Evolutionary conservation across 2,113 vertebrate species (phyloP), one percentile per base, ranked within the genome.

Genomic region (Hippoglossus stenolepis): DNA sequence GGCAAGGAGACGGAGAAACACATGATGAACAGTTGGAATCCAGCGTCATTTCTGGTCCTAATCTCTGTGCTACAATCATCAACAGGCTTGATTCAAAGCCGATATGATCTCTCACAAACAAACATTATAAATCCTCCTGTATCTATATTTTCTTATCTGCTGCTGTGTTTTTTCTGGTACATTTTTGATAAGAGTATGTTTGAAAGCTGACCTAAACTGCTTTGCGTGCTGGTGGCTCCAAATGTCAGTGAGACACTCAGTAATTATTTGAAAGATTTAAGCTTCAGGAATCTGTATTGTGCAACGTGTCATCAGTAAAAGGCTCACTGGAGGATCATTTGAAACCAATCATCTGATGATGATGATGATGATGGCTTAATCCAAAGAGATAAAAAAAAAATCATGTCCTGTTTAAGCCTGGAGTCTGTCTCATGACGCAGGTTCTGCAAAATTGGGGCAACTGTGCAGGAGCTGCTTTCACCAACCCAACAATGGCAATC

Each of bases 401-500:
- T 38, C 67, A 4, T n/a, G 8, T 18, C 28, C 35, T n/a, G 57
- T 49, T 28, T 5, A 51, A 17, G 17, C 47, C 47, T 51, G 20
- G 24, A 31, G 10, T 53, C 2, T 14, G 38, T 20, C 31, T 40
- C 26, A 18, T 77, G 75, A 82, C 23, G 53, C 68, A 67, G 21
- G 60, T 74, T 70, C 61, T 73, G 60, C n/a, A 51, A 51, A 63
- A 73, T 24, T 62, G 68, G 40, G 51, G 56, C 72, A 64, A 74
- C 63, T 70, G 35, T 81, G 68, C 20, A 53, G 65, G 58, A 14
- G 13, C 57, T 35, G 65, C 40, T 74, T 77, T 43, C 24, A 56
- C 62, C 65, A 77, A 59, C 70, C 71, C 77, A 85, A 88, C 77
- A 75, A 69, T 84, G 40, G 40, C 59, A 69, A 70, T 82, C 66